These are phyloP conservation scores for Proteles cristata DNA, from an alignment of 2,113 vertebrate species.

Conservation along the genomic window DNA sequence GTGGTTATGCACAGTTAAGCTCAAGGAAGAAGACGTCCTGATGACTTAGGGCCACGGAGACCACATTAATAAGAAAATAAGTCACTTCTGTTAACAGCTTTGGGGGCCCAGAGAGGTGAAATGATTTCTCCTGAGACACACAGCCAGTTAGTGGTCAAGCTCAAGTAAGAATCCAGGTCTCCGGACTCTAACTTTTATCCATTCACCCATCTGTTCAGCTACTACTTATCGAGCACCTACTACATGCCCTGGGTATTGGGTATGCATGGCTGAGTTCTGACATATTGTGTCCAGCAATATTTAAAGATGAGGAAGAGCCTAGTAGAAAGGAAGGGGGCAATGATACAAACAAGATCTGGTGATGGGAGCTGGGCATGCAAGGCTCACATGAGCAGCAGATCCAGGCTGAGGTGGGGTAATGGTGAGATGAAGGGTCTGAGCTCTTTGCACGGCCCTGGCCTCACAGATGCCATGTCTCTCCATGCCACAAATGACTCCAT, in stretches of 20 bases:
- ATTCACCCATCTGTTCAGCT: not conserved
- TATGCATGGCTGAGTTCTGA: not conserved
- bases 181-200: not conserved
- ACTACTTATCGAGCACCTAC: not conserved
- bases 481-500: too few relatives aligned
- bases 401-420: not conserved
- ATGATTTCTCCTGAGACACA: not conserved
- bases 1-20: not conserved
- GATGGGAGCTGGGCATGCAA: not conserved
- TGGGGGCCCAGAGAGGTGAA: not conserved
- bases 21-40: not conserved
- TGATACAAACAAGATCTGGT: not conserved
- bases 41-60: not conserved
- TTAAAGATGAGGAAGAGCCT: not conserved
- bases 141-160: not conserved
- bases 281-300: not conserved
- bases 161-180: not conserved
- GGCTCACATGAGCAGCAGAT: rapidly evolving
- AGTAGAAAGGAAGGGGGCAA: not conserved
- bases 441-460: not conserved
- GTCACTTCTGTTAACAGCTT: not conserved
- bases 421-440: not conserved
- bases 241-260: not conserved
- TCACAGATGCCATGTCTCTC: not conserved
- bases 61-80: not conserved